Conservation (phyloP, 2,888 invertebrate species). For the Palloptera scutellata region DNA sequence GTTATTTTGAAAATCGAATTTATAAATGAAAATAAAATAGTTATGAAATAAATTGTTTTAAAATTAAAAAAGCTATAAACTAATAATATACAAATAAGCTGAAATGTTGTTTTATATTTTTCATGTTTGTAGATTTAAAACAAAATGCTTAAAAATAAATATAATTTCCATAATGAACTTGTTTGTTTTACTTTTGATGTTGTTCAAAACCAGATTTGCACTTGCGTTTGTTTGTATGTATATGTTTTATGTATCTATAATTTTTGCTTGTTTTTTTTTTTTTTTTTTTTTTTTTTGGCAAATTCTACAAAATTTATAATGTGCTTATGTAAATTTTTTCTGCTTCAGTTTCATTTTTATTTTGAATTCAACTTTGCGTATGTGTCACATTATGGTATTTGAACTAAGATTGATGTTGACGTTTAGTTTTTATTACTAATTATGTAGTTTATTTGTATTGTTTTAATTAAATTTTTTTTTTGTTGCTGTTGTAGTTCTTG, state of each 20-base stretch:
- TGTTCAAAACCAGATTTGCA: too few relatives aligned
- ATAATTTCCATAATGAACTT: not conserved
- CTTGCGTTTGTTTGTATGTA: not conserved
- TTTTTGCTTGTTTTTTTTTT: conserved; percentile 18
- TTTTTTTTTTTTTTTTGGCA: conserved; percentile 20
- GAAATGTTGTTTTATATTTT: too few relatives aligned
- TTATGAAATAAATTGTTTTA: not conserved
- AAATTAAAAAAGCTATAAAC: conserved; percentile 15
- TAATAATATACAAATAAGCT: conserved; percentile 6
- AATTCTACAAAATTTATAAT: conserved; percentile 37
- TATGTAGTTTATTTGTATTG: too few relatives aligned
- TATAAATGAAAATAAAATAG: conserved; percentile 5
- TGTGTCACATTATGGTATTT: too few relatives aligned
- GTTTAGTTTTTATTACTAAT: too few relatives aligned
- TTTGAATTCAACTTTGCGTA: conserved; percentile 11
- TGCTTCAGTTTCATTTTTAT: conserved; percentile 30
- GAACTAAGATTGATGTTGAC: too few relatives aligned
- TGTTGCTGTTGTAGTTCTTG: conserved; percentile 7
- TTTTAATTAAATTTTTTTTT: not conserved
- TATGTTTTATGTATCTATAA: not conserved
- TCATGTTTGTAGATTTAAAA: not conserved
- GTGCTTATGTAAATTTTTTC: conserved; percentile 37
- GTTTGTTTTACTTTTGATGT: too few relatives aligned
- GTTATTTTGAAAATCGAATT: conserved; percentile 29
- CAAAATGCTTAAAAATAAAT: conserved; percentile 11